Evolutionary conservation across 2,113 vertebrate species (phyloP), one percentile per base, ranked within the genome.

Genomic region (Elephas maximus): DNA sequence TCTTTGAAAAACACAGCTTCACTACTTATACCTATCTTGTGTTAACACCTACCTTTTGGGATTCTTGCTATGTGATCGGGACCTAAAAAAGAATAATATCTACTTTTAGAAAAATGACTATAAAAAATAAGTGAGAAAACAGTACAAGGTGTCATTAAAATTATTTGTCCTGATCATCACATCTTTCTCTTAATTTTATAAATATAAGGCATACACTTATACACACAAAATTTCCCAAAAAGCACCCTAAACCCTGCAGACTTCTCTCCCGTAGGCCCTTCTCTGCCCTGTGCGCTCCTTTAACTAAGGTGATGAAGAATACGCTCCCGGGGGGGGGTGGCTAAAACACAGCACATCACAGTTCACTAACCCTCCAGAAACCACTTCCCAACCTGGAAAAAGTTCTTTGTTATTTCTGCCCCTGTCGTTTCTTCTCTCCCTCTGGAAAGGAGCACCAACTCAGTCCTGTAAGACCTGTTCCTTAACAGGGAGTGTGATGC

Each of bases 1-100:
- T 48, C 28, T 96, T 84, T 91, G 44, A 65, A 94, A 94, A 94
- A 65, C 6, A 73, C 5, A 88, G 45, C 48, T 97, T 96, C 33
- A 95, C n/a, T 86, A 94, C 10, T 96, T 81, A 85, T 18, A 62
- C 10, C 30, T 84, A 91, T 95, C 45, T 77, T 91, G 41, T n/a
- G 53, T 48, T 48, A 45, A 74, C 89, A 96, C 91, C 23, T 98
- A 99, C 99, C 99, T 99, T 98, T 99, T 99, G 77, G 98, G 96
- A 97, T 99, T 99, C 98, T 99, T 99, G 98, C 99, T 99, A 97
- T 99, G 99, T 97, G 99, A 99, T 97, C 98, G 98, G 97, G 99
- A 99, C 97, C 99, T 99, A 98, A 26, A 51, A 97, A 97, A 98
- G 97, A 5, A 95, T 12, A 86, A 51, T 77, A 90, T 45, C 5